phyloP scores from a whole-genome alignment of 2,888 invertebrate genomes.

The Neoaliturus tenellus region DNA sequence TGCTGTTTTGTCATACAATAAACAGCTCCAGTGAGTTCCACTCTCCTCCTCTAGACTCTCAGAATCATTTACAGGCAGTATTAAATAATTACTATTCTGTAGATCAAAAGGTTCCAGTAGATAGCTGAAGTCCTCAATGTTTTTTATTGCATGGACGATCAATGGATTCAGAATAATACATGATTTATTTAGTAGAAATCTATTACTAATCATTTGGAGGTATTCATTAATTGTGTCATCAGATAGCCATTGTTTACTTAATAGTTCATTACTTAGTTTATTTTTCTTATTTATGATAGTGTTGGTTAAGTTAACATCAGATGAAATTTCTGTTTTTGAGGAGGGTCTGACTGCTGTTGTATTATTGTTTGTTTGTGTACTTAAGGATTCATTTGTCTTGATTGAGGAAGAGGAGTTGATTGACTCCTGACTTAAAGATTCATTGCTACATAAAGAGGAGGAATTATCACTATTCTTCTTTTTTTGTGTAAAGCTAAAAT shows the following conservation, averaged over 20 bases:
- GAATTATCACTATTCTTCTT: no score
- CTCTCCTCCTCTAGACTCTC: background rate
- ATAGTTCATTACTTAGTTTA: background rate
- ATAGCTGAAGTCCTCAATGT: background rate
- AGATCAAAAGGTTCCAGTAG: conserved; percentile 6
- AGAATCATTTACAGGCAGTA: conserved; percentile 4
- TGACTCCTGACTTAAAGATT: background rate
- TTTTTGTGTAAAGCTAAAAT: no score
- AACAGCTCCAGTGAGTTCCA: conserved; percentile 28
- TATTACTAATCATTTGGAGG: conserved; percentile 15
- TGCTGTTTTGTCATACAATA: conserved; percentile 1
- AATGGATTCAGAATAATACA: background rate
- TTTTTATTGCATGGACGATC: conserved; percentile 4
- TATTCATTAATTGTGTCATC: background rate
- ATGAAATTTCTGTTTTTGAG: no score
- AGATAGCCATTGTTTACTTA: conserved; percentile 9
- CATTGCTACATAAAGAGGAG: no score
- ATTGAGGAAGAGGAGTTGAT: background rate
- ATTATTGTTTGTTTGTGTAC: background rate
- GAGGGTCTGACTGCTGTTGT: background rate
- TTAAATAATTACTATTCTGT: background rate
- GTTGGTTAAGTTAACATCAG: no score
- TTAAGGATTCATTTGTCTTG: background rate
- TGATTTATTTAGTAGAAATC: background rate
- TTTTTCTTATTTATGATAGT: background rate